These are phyloP conservation scores for Papilio elwesi DNA, from an alignment of 2,888 invertebrate species.

Conservation along the genomic window DNA sequence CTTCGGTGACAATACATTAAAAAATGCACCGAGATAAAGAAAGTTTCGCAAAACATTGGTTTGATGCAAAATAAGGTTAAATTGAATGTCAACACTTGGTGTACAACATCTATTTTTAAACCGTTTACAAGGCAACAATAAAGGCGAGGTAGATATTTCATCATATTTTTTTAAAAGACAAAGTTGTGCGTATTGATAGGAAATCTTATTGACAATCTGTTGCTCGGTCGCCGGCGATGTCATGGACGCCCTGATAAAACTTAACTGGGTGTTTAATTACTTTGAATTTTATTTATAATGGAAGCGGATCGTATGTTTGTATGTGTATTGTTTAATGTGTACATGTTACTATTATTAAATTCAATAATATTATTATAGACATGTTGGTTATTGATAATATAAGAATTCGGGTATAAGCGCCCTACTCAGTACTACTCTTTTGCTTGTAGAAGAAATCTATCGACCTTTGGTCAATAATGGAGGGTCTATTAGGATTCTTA, in stretches of 20 bases:
- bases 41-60: conserved; percentile 9
- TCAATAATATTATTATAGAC: too few relatives aligned
- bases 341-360: too few relatives aligned
- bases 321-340: too few relatives aligned
- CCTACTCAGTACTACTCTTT: too few relatives aligned
- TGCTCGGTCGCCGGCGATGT: conserved; percentile 72
- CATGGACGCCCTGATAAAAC: conserved; percentile 74
- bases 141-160: conserved; percentile 50
- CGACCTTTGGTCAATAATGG: too few relatives aligned
- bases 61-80: conserved; percentile 3
- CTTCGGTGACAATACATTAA: not conserved
- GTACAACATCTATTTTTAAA: conserved; percentile 2
- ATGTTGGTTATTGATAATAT: too few relatives aligned
- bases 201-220: conserved; percentile 77
- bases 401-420: too few relatives aligned
- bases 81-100: conserved; percentile 7
- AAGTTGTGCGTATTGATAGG: conserved; percentile 54
- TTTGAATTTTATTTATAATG: conserved; percentile 60
- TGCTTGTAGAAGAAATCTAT: too few relatives aligned
- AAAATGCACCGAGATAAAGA: not conserved
- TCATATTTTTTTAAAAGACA: conserved; percentile 52
- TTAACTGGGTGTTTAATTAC: conserved; percentile 56
- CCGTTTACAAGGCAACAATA: conserved; percentile 25
- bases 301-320: conserved; percentile 4
- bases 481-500: too few relatives aligned